These are phyloP conservation scores for Sprattus sprattus DNA, from an alignment of 2,113 vertebrate species.

Conservation along the genomic window DNA sequence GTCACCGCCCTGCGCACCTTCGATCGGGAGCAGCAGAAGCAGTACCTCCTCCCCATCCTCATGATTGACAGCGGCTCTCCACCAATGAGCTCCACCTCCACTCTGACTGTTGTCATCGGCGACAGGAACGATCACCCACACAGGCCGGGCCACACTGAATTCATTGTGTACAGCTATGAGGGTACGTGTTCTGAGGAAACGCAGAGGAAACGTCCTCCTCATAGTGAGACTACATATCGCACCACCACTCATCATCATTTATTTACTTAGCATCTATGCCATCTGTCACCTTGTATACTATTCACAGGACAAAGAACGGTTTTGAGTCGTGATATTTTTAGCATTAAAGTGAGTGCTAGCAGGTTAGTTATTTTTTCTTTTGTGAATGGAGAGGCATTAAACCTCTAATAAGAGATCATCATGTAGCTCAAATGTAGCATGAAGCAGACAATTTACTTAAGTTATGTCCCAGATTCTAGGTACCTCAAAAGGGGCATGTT, in stretches of 20 bases:
- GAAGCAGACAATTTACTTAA: slow-evolving; percentile 64
- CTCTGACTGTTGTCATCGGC: slow-evolving; percentile 77
- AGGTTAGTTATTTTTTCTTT: slow-evolving; percentile 41
- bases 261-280: slow-evolving; percentile 62
- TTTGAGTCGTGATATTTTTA: slow-evolving; percentile 62
- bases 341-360: not conserved
- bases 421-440: slow-evolving; percentile 53
- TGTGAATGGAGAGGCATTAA: slow-evolving; percentile 60
- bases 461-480: slow-evolving; percentile 56
- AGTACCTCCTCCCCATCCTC: slow-evolving; percentile 77
- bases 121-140: slow-evolving; percentile 87
- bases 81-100: slow-evolving; percentile 82
- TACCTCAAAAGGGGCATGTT: slow-evolving; percentile 53
- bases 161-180: slow-evolving; percentile 80
- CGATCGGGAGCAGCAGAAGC: slow-evolving; percentile 80
- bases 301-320: slow-evolving; percentile 45
- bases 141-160: slow-evolving; percentile 78
- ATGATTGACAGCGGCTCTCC: slow-evolving; percentile 84
- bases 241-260: slow-evolving; percentile 51
- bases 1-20: slow-evolving; percentile 76
- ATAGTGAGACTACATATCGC: not conserved
- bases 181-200: slow-evolving; percentile 61
- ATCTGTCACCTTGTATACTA: slow-evolving; percentile 58
- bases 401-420: slow-evolving; percentile 61
- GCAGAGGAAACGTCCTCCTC: not conserved